These are phyloP conservation scores for Amblyteles armatorius DNA, from an alignment of 2,888 invertebrate species.

Conservation along the genomic window DNA sequence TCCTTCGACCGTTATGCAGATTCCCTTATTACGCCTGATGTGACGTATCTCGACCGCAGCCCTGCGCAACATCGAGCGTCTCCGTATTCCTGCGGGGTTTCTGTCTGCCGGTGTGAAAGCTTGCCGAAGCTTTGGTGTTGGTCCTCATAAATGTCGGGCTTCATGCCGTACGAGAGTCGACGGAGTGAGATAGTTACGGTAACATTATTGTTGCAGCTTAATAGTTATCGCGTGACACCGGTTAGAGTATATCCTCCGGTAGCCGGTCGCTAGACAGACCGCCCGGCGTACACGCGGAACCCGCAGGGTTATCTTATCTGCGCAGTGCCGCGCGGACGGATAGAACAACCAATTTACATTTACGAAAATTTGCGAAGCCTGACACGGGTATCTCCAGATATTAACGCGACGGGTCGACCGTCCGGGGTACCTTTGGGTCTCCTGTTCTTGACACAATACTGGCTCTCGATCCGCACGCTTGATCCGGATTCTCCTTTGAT, in stretches of 20 bases:
- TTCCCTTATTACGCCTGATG: constrained; percentile 71
- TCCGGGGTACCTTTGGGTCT: neutral
- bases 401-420: neutral
- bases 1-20: constrained; percentile 74
- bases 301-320: constrained; percentile 55
- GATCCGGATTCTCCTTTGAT: too few relatives aligned
- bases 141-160: constrained; percentile 27
- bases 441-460: too few relatives aligned
- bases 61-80: constrained; percentile 53
- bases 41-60: constrained; percentile 71
- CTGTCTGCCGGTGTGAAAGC: neutral
- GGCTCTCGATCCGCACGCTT: too few relatives aligned
- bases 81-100: constrained; percentile 21
- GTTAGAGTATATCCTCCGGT: constrained; percentile 53
- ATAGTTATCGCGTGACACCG: constrained; percentile 71
- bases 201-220: constrained; percentile 75
- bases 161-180: constrained; percentile 37
- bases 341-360: constrained; percentile 56
- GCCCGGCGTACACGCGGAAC: constrained; percentile 23
- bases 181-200: constrained; percentile 60
- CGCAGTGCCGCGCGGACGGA: constrained; percentile 36
- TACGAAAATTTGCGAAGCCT: constrained; percentile 43
- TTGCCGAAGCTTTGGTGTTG: constrained; percentile 13
- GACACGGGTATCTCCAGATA: constrained; percentile 8
- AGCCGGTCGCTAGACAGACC: constrained; percentile 38